A percentile compares a stretch with the other conserved stretches of the same genome.
phyloP scores from a whole-genome alignment of 2,113 vertebrate genomes.

The Neopipo cinnamomea region DNA sequence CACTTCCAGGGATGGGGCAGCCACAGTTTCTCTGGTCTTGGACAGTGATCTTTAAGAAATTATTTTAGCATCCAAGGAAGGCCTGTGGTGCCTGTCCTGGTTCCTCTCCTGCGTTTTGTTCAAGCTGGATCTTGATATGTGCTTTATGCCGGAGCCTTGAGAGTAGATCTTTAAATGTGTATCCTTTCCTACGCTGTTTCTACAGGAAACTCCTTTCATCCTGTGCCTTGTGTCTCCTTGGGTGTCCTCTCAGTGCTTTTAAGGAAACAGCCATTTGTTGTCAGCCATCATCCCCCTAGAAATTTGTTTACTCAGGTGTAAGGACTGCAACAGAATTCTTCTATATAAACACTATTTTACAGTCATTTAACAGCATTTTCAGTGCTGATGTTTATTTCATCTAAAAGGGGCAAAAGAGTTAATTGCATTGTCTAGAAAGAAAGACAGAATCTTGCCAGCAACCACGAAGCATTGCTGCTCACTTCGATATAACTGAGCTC shows the following conservation, averaged over 20 bases:
- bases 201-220: neutral
- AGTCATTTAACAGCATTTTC: slow-evolving; percentile 59
- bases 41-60: neutral
- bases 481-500: slow-evolving; percentile 67
- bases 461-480: slow-evolving; percentile 58
- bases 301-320: slow-evolving; percentile 17
- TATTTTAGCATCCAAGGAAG: neutral
- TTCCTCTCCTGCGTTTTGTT: neutral
- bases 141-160: neutral
- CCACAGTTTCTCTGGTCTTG: neutral
- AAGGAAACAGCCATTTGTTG: neutral
- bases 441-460: slow-evolving; percentile 62
- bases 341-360: slow-evolving; percentile 25
- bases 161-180: neutral
- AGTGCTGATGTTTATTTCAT: slow-evolving; percentile 64
- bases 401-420: slow-evolving; percentile 73
- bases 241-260: neutral
- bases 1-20: neutral
- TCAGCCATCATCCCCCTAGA: neutral
- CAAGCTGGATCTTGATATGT: neutral
- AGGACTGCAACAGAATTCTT: neutral
- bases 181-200: neutral
- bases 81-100: neutral
- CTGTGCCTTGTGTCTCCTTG: neutral
- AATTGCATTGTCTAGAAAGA: slow-evolving; percentile 75